phyloP scores from a whole-genome alignment of 2,797 vertebrate genomes.

The Micrastur ruficollis region DNA sequence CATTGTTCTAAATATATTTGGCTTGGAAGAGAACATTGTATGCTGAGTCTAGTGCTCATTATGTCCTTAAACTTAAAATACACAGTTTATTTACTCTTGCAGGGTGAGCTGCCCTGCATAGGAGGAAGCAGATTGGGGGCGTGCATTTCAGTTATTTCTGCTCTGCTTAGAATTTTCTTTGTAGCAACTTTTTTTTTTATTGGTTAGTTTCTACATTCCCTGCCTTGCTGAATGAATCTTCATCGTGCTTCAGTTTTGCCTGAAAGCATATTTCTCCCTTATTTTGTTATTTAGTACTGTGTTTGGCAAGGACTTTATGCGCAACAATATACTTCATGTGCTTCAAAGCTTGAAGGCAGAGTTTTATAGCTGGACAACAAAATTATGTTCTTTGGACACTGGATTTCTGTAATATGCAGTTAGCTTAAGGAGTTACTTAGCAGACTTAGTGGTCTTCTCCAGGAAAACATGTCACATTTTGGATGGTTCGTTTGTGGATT shows the following conservation, averaged over 20 bases:
- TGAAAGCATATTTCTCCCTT: conserved; percentile 42
- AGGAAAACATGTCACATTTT: background rate
- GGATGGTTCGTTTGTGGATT: background rate
- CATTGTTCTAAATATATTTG: background rate
- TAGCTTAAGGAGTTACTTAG: background rate
- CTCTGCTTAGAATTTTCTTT: background rate
- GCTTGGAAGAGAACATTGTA: background rate
- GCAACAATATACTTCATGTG: background rate
- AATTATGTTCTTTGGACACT: background rate
- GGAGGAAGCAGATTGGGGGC: background rate
- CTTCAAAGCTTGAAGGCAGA: background rate
- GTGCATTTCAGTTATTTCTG: background rate
- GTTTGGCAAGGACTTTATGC: background rate
- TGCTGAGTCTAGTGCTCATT: background rate
- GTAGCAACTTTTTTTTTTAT: background rate
- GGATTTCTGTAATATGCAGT: background rate
- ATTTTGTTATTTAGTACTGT: conserved; percentile 32
- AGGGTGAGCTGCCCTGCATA: background rate
- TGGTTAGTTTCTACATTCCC: background rate
- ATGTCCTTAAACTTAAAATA: background rate
- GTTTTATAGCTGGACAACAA: conserved; percentile 13
- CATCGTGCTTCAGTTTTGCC: background rate
- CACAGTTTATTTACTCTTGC: background rate
- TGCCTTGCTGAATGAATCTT: conserved; percentile 1
- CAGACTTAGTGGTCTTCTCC: background rate